Evolutionary conservation across 2,888 invertebrate genomes (phyloP).

Genomic region (Amphipoea oculea): DNA sequence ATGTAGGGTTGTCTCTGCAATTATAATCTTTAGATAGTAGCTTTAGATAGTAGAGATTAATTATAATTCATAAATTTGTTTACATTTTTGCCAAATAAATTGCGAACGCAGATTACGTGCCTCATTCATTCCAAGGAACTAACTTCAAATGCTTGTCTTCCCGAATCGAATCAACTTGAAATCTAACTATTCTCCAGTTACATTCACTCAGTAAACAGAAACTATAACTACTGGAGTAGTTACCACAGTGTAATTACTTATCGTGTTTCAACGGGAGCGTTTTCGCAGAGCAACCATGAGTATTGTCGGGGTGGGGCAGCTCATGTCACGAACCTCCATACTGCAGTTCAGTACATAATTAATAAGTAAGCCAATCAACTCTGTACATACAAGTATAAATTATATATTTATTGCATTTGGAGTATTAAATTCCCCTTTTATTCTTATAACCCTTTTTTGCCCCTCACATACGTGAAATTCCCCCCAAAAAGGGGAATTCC

Average conservation of each 20-base stretch:
- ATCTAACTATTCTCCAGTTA: background rate
- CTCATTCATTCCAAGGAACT: background rate
- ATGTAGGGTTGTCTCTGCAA: background rate
- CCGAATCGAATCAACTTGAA: conserved; percentile 5
- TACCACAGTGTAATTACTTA: background rate
- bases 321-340: no score
- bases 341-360: no score
- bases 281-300: no score
- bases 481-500: no score
- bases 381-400: no score
- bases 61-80: background rate
- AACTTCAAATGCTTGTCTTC: background rate
- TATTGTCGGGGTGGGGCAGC: no score
- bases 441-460: no score
- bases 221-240: background rate
- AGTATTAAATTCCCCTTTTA: no score
- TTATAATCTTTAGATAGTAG: background rate
- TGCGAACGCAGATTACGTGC: background rate
- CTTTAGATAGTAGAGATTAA: background rate
- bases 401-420: no score
- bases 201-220: background rate
- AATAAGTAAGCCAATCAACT: no score
- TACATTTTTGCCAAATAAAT: no score
- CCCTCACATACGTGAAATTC: no score
- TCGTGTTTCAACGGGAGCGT: background rate